phyloP scores from a whole-genome alignment of 2,888 invertebrate genomes.

The Orthosia gothica region DNA sequence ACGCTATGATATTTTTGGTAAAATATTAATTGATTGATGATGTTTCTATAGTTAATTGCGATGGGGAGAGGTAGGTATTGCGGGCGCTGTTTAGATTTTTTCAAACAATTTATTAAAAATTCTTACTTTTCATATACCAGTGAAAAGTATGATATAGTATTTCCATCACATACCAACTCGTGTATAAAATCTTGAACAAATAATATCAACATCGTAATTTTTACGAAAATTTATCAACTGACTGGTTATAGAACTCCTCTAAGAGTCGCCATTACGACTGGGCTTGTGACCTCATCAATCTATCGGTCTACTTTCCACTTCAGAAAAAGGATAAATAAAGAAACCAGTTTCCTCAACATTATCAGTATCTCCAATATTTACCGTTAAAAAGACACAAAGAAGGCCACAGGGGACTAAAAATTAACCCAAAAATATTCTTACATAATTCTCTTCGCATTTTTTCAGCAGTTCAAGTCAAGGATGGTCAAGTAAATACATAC shows the following conservation, averaged over 20 bases:
- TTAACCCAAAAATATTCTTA: not conserved
- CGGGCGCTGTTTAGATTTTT: no score
- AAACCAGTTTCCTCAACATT: not conserved
- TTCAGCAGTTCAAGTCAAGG: conserved; percentile 30
- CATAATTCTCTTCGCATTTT: conserved; percentile 13
- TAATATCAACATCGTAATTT: no score
- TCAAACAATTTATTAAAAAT: no score
- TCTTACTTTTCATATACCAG: no score
- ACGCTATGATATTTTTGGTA: not conserved
- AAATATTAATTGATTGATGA: conserved; percentile 1
- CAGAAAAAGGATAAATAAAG: not conserved
- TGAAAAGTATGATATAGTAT: no score
- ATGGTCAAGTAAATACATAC: conserved; percentile 13
- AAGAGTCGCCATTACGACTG: no score
- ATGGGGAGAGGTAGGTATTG: no score
- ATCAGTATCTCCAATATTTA: conserved; percentile 7
- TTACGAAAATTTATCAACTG: no score
- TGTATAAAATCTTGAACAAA: no score
- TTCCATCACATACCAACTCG: no score
- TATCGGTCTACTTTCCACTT: not conserved
- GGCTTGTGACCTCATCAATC: no score
- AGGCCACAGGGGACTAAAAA: not conserved
- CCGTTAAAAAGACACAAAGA: not conserved
- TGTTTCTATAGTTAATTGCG: not conserved
- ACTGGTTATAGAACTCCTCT: no score